A percentile compares a stretch with the other conserved stretches of the same genome.
These are phyloP conservation scores for Geothlypis trichas DNA, from an alignment of 2,113 vertebrate species.

Conservation along the genomic window DNA sequence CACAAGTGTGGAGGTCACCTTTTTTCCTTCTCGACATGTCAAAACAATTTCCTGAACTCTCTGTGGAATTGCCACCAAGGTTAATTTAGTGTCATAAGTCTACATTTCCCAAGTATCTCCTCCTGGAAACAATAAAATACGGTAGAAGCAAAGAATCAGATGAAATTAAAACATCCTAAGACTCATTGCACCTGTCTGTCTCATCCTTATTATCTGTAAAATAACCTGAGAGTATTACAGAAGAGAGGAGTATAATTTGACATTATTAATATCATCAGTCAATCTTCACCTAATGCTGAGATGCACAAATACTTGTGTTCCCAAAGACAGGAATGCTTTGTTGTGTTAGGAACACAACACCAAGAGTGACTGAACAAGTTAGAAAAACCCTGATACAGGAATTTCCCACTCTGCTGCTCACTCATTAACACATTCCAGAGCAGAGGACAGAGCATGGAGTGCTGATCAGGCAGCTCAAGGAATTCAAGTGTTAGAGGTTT, in stretches of 20 bases:
- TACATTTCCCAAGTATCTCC: background rate
- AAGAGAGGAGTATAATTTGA: background rate
- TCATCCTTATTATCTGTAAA: conserved; percentile 13
- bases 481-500: background rate
- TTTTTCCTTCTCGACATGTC: background rate
- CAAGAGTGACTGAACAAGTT: background rate
- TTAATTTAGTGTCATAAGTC: background rate
- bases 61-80: background rate
- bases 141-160: background rate
- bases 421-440: accelerated
- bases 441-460: background rate
- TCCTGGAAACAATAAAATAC: background rate
- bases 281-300: background rate
- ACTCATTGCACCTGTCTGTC: conserved; percentile 26
- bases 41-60: background rate
- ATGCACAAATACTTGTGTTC: background rate
- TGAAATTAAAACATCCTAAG: conserved; percentile 18
- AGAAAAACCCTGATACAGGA: background rate
- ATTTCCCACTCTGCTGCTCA: background rate
- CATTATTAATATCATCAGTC: conserved; percentile 46
- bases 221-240: background rate
- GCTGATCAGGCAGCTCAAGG: background rate
- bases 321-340: background rate
- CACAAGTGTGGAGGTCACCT: background rate
- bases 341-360: background rate